Evolutionary conservation across 2,888 invertebrate genomes (phyloP).

Genomic region (Temnothorax rugatulus): DNA sequence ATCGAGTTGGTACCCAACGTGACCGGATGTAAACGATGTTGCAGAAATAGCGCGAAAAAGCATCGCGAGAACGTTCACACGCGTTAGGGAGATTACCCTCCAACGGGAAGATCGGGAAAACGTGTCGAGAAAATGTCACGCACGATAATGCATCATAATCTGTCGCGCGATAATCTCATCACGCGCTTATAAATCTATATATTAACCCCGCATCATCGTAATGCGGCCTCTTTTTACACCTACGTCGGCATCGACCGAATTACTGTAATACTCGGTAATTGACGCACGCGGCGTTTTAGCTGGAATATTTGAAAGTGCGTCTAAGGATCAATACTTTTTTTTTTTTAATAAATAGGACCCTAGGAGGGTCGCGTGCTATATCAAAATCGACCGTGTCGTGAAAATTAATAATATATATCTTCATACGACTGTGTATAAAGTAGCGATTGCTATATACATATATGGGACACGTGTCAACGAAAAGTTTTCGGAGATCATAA

Average conservation of each 20-base stretch:
- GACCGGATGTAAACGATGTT: slow-evolving; percentile 8
- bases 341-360: background rate
- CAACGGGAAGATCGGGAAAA: slow-evolving; percentile 6
- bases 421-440: background rate
- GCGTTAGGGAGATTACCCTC: slow-evolving; percentile 35
- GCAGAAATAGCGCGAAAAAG: slow-evolving; percentile 21
- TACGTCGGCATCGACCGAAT: slow-evolving; percentile 40
- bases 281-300: background rate
- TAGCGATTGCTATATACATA: background rate
- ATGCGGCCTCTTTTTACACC: slow-evolving; percentile 57
- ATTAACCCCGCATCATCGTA: slow-evolving; percentile 59
- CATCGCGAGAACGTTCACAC: slow-evolving; percentile 34
- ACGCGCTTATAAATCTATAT: slow-evolving; percentile 73
- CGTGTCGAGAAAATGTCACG: slow-evolving; percentile 43
- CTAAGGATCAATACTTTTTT: background rate
- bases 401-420: slow-evolving; percentile 40
- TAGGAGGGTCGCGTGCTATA: background rate
- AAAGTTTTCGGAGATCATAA: background rate
- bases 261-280: slow-evolving; percentile 33
- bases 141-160: slow-evolving; percentile 72
- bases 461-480: background rate
- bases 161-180: slow-evolving; percentile 65
- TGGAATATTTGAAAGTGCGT: slow-evolving; percentile 18
- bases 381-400: background rate
- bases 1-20: background rate